Evolutionary conservation across 2,797 vertebrate species (phyloP).

Genomic region (Pipistrellus pygmaeus): DNA sequence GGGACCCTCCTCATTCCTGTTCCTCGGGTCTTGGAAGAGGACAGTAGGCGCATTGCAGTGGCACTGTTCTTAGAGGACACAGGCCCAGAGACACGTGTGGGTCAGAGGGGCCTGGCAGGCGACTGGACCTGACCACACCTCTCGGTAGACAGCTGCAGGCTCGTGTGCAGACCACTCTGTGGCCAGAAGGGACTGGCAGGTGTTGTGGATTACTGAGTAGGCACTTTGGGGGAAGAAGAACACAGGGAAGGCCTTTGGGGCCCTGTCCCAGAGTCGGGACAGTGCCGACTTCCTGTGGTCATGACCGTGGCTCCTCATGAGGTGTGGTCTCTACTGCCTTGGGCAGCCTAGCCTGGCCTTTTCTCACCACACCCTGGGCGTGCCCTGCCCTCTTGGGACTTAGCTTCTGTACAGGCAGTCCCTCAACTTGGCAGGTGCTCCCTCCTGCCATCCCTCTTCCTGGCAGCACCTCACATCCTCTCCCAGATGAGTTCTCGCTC

Average conservation of each 20-base stretch:
- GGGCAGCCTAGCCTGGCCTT: not conserved
- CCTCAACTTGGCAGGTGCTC: not conserved
- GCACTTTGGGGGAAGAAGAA: not conserved
- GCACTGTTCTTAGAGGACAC: not conserved
- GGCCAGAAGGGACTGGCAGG: not conserved
- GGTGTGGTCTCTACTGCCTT: not conserved
- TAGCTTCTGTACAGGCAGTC: too few species aligned
- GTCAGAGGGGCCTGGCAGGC: not conserved
- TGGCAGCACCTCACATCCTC: not conserved
- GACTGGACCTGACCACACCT: not conserved
- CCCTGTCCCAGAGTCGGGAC: not conserved
- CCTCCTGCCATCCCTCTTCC: not conserved
- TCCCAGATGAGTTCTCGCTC: too few species aligned
- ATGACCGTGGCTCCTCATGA: too few species aligned
- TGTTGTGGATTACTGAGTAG: not conserved
- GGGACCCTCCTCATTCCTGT: not conserved
- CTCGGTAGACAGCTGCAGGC: not conserved
- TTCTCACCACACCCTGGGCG: rapidly evolving
- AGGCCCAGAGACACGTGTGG: not conserved
- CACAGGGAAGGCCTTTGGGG: not conserved
- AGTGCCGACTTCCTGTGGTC: too few species aligned
- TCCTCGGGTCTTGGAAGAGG: not conserved
- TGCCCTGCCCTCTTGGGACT: not conserved
- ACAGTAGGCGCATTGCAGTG: not conserved
- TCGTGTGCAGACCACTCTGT: not conserved